Conservation (phyloP, 2,113 vertebrate genomes). For the Cathartes aura region DNA sequence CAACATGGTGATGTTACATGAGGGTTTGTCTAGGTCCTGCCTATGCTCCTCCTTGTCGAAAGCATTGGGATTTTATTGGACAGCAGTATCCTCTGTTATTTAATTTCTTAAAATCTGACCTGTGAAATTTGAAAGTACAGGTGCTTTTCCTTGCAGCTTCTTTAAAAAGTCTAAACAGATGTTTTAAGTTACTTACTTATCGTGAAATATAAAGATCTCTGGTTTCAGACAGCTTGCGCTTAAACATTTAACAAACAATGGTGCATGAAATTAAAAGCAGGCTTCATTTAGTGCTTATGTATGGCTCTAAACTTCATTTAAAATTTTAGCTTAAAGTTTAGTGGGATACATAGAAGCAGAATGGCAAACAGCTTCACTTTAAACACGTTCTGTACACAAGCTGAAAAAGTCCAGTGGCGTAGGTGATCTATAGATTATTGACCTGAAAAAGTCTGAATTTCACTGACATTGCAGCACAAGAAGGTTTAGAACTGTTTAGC, state of each 20-base stretch:
- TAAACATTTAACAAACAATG: not conserved
- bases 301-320: not conserved
- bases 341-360: not conserved
- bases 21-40: not conserved
- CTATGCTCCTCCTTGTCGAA: not conserved
- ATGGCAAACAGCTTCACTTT: not conserved
- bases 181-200: not conserved
- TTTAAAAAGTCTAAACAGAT: not conserved
- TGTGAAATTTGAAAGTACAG: not conserved
- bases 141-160: not conserved
- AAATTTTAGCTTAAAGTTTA: not conserved
- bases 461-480: not conserved
- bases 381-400: rapidly evolving
- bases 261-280: conserved; percentile 27
- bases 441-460: not conserved
- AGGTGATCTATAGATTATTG: not conserved
- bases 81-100: not conserved
- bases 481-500: not conserved
- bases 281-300: not conserved
- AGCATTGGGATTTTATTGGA: not conserved
- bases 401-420: not conserved
- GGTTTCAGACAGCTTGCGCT: not conserved
- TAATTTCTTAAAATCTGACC: not conserved
- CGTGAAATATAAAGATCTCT: not conserved
- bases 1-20: rapidly evolving